Evolutionary conservation across 2,888 invertebrate genomes (phyloP), one percentile per base, ranked within the genome.

Genomic region (Napeogenes inachia): DNA sequence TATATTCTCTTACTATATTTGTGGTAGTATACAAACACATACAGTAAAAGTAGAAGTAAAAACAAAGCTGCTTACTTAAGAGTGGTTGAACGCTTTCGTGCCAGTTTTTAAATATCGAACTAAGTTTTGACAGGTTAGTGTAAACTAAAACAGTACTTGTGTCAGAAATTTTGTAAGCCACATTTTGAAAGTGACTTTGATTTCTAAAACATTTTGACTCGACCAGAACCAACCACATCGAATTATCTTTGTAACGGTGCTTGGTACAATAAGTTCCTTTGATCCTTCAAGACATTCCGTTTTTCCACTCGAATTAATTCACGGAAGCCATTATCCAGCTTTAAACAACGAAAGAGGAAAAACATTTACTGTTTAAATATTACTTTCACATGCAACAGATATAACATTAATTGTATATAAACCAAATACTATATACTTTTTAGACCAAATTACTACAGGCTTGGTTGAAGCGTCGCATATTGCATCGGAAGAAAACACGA

Each of bases 231-330:
- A 59, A 61, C 62, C 62, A 62, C 64, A 66, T 46, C 56, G 59
- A 62, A 59, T 67, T 64, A 60, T 58, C 46, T 47, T 45, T 54
- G 60, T 58, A 60, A 13, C 60, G 64, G 66, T 59, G 62, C 46
- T 8, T 64, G 66, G 66, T 61, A 67, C 66, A 60, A 60, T 57
- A n/a, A 56, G 38, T 64, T 64, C 64, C 66, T 59, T 60, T 60
- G 56, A 50, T 50, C 50, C 50, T 50, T 50, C 30, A 50, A 50
- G 50, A 50, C 30, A 30, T 50, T 50, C 21, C 21, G 50, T 50
- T 50, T 30, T 50, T 50, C 50, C 50, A 30, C n/a, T 30, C 12
- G 30, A 50, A 50, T 30, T 42, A 42, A 42, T 10, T 42, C 42
- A 42, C 42, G 42, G 42, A 42, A 42, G 42, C 42, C 42, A 42